Base-by-base conservation (phyloP, 2,888 invertebrate genomes). In the Mesorhabditis sp. region DNA sequence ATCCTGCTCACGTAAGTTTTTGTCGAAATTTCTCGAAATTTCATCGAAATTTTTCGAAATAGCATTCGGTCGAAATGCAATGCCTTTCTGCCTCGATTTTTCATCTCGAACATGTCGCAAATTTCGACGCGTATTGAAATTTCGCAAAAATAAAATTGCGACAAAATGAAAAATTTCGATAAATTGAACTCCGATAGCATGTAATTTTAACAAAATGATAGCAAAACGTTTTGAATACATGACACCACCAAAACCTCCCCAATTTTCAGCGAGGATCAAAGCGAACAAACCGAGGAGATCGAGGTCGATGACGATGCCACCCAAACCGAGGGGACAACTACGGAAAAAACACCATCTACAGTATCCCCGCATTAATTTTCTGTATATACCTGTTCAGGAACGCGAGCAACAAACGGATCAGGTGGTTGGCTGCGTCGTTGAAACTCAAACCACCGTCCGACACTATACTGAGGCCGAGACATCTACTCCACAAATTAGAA, bases 231-330 rank as follows among this genome's bases (percentile, higher is more conserved):
- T 45, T 10, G 58, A 2, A 50, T 50, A 2, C n/a, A 13, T 50
- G 7, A n/a, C 58, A 2, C 58, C 58, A 50, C 10, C 28, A 28
- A 28, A 13, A 43, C n/a, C 43, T 43, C 42, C 5, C 7, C 28
- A 13, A 10, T 4, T 72, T 79, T 67, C 70, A 83, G 82, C 42
- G 76, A 77, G 66, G 83, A 85, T 71, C 75, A 82, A 68, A 72
- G 71, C 10, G 74, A 79, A 41, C 85, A 85, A 67, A 85, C 85
- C 13, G 71, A 75, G 62, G 76, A 75, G 43, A 71, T 73, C 45
- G 74, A 75, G 44, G 67, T 70, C 45, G 72, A 71, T 4, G 77
- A 78, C 6, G 70, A 43, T 6, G 69, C 66, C 13, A 69, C 71
- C 6, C 77, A 77, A 69, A 80, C 78, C 3, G 78, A 77, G 28